Evolutionary conservation across 2,888 invertebrate species (phyloP), one percentile per base, ranked within the genome.

Genomic region (Harmothoe impar): DNA sequence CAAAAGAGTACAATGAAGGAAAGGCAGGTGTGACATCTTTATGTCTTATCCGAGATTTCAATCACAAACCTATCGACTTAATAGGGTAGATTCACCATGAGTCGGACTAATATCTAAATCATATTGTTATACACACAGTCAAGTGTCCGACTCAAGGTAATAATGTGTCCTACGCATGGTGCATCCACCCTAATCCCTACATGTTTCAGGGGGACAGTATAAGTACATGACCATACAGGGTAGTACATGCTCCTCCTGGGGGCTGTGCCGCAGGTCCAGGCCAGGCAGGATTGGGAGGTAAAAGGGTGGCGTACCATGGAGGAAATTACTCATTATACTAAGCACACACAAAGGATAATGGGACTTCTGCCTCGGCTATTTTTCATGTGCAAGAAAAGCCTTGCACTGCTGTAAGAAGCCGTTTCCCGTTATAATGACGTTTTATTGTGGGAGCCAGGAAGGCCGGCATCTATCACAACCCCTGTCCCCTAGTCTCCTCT

Each of bases 291-390:
- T 43, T 43, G 43, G 43, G 43, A 43, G 43, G 43, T 43, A 43
- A 43, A 43, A 23, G n/a, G 77, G 31, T 17, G 31, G 77, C 77
- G 77, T 20, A 33, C 12, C 86, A 29, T 23, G 56, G 54, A 29
- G 86, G 86, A 86, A 86, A 86, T 86, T 86, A 86, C 86, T 86
- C 86, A 86, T 86, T 86, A 86, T 86, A 86, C 86, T 54, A 56
- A 86, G 56, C 56, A 86, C 86, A 86, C 86, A 86, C 54, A 54
- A 29, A 31, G 56, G 56, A 56, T 86, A 86, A 86, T 86, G 86
- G 86, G 31, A 86, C 52, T 86, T 86, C 0, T 54, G 54, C 56
- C 52, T 52, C 31, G 54, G 5, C 86, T 81, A 86, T 86, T 86
- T 86, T 86, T 86, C 86, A 86, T 86, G 56, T 54, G 54, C 86